These are phyloP conservation scores for Eulithis testata DNA, from an alignment of 2,888 invertebrate genomes.

Conservation along the genomic window DNA sequence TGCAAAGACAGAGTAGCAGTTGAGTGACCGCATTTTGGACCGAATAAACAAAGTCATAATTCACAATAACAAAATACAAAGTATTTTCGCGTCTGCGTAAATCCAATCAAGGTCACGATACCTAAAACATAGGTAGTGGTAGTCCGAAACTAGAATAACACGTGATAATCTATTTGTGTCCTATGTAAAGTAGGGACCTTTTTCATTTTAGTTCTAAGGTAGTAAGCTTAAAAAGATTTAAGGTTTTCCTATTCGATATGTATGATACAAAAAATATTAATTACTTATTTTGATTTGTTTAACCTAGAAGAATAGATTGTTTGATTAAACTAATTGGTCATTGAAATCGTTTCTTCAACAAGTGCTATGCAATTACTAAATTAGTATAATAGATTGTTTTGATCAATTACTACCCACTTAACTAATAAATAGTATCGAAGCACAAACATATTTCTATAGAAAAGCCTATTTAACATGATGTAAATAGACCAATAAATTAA, in stretches of 20 bases:
- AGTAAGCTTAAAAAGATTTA: no score
- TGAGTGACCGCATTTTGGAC: constrained; percentile 15
- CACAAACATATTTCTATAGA: no score
- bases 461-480: no score
- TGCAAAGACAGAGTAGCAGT: constrained; percentile 4
- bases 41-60: constrained; percentile 2
- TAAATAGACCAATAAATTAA: no score
- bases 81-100: not conserved
- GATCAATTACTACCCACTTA: not conserved
- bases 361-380: constrained; percentile 36
- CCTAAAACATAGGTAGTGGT: no score
- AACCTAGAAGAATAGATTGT: constrained; percentile 45
- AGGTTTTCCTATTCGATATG: no score
- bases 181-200: no score
- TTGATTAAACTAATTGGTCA: constrained; percentile 34
- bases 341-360: constrained; percentile 34
- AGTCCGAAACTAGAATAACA: no score
- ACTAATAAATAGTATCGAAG: not conserved
- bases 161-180: no score
- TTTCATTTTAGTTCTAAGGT: no score
- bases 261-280: not conserved
- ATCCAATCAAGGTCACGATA: no score
- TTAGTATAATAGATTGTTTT: constrained; percentile 28
- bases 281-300: constrained; percentile 33
- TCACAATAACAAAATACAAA: not conserved